A percentile compares a stretch with the other conserved stretches of the same genome.
phyloP scores from a whole-genome alignment of 2,113 vertebrate species.

The Xyliphius kryptos region DNA sequence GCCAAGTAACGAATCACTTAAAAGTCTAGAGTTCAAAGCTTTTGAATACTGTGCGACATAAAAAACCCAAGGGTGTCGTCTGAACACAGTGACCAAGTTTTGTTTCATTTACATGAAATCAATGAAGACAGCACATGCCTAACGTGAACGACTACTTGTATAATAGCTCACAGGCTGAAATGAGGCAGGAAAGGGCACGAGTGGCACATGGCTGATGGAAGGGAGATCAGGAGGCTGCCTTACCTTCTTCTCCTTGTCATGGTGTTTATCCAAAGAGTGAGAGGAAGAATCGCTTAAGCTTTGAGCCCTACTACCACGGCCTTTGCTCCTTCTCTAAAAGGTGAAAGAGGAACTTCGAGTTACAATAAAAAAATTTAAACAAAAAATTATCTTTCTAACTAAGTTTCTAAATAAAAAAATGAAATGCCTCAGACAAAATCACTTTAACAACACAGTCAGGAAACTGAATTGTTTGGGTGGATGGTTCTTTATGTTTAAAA shows the following conservation, averaged over 20 bases:
- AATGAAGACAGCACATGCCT: background rate
- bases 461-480: too few species aligned
- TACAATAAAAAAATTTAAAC: slow-evolving; percentile 56
- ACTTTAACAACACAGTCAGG: too few species aligned
- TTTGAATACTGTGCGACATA: slow-evolving; percentile 6
- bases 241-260: slow-evolving; percentile 96
- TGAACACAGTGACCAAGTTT: slow-evolving; percentile 5
- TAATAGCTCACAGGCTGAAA: slow-evolving; percentile 38
- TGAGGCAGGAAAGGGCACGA: slow-evolving; percentile 43
- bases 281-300: slow-evolving; percentile 97
- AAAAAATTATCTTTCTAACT: too few species aligned
- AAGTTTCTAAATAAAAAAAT: too few species aligned
- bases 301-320: slow-evolving; percentile 95
- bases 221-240: slow-evolving; percentile 65
- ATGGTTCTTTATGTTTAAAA: too few species aligned
- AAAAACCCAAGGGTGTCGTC: slow-evolving; percentile 7
- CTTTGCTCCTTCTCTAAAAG: slow-evolving; percentile 96
- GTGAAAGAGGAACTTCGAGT: slow-evolving; percentile 80
- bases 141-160: background rate
- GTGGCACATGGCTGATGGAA: slow-evolving; percentile 53
- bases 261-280: slow-evolving; percentile 96
- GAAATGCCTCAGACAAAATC: too few species aligned
- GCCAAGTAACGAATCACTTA: slow-evolving; percentile 29
- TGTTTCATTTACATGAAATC: background rate
- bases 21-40: slow-evolving; percentile 10